Evolutionary conservation across 1,140 invertebrate species (phyloP), one percentile per base, ranked within the genome.

Genomic region (Aphelenchoides besseyi): DNA sequence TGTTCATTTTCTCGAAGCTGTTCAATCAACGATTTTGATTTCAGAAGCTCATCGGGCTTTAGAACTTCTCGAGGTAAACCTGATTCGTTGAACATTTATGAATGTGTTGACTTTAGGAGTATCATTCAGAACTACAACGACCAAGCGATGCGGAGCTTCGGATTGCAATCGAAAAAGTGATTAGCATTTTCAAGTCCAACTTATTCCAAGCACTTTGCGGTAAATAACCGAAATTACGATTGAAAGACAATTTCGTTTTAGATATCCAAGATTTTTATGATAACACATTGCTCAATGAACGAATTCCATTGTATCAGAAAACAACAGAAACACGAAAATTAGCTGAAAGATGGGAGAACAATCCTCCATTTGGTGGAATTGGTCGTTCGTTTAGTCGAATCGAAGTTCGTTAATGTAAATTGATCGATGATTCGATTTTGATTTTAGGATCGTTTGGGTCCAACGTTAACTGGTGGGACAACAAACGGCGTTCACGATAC

Each of bases 201-300:
- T 36, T 78, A 16, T 78, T 78, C 52, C 79, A 78, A 64, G 79
- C 76, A 29, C 64, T 78, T 16, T 80, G 73, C 33, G 76, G 77
- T 79, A 53, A 8, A 54, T 61, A 70, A 69, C 2, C 2, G 18
- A 16, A 69, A 16, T 16, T 61, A 69, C n/a, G n/a, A n/a, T n/a
- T n/a, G n/a, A 69, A 68, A 2, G 1, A 18, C 61, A 29, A 16
- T 61, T 18, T 66, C 35, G 12, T 70, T 70, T n/a, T 18, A 79
- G 74, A 78, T 57, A 81, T 78, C 41, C 79, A 78, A 69, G 76
- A 78, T 23, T 77, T 78, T 52, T 78, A 77, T 61, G 76, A 78
- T 63, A 78, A 71, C 37, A 78, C 76, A 29, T 57, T 78, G 52
- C 55, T 78, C 30, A 78, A 80, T 69, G 77, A 79, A 57, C 26